Evolutionary conservation across 2,797 vertebrate species (phyloP), one percentile per base, ranked within the genome.

Genomic region (Paratrypauchen microcephalus): DNA sequence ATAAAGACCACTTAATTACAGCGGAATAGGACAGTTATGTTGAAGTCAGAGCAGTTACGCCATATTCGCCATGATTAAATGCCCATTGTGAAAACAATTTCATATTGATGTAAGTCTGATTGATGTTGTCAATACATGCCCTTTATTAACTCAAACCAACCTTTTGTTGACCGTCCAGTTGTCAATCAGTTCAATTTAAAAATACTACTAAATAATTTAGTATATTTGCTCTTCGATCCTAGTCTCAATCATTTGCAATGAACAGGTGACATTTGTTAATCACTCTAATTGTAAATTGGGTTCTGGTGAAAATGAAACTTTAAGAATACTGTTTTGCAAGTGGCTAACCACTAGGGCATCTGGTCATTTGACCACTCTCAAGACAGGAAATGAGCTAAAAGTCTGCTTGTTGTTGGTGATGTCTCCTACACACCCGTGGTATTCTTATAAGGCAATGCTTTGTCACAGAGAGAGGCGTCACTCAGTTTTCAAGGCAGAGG

Each of bases 371-470:
- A 61, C 30, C 59, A 61, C 39, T 26, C 21, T 47, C 21, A 23
- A 15, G 21, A 47, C 61, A 63, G 61, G 36, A 47, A 47, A 45
- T 63, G 21, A 30, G 36, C 61, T 45, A 24, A 3, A 32, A n/a
- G 18, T 61, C 39, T 63, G 61, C 63, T 70, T 69, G 68, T 45
- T 80, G 71, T 59, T 80, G 80, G 90, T 62, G 89, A 91, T 86
- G 82, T 91, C 87, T 84, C 88, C 68, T 68, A 70, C 87, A 70
- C 74, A 47, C 78, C 52, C 52, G 45, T 82, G 80, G 76, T 56
- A 76, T 1, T 21, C 41, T 50, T 57, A 92, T 88, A 93, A 88
- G 77, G 88, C 83, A 45, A 26, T 2, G 83, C 90, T 81, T 93
- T 92, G 92, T 93, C 79, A 58, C 68, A 7, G 36, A 69, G 50